Conservation (phyloP, 53 echinoderm and acorn worm species). For the Stichopus horrens region DNA sequence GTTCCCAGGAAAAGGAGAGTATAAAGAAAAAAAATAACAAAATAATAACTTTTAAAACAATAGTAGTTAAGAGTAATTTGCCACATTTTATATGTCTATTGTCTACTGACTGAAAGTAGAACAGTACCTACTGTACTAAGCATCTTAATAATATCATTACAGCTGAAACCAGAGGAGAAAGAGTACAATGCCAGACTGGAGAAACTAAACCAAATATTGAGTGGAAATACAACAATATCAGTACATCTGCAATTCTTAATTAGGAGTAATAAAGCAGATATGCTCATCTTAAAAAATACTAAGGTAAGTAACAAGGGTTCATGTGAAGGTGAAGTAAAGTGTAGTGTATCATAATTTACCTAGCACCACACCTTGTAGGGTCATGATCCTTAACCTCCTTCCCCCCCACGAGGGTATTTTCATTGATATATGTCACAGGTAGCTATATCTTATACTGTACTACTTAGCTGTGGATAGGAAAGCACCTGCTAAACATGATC, state of each 20-base stretch:
- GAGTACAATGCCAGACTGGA: conserved; percentile 71
- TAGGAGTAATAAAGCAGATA: conserved; percentile 88
- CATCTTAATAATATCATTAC: not conserved
- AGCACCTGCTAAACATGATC: too few species aligned
- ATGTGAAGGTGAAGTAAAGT: too few species aligned
- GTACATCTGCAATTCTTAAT: conserved; percentile 92
- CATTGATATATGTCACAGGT: too few species aligned
- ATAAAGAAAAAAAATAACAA: too few species aligned
- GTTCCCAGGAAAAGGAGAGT: too few species aligned
- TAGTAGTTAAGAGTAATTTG: not conserved
- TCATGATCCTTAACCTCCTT: too few species aligned
- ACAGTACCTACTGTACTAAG: not conserved
- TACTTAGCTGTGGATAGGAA: too few species aligned
- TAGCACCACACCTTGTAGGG: too few species aligned
- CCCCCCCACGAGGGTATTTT: too few species aligned
- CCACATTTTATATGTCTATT: not conserved
- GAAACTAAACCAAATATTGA: conserved; percentile 80
- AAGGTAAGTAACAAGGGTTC: conserved; percentile 62
- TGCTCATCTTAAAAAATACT: conserved; percentile 92
- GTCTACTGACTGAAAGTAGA: not conserved
- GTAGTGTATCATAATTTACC: too few species aligned
- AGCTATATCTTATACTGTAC: too few species aligned
- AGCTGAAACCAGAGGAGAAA: conserved; percentile 76
- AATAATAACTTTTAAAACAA: not conserved
- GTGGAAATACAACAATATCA: conserved; percentile 79